These are phyloP conservation scores for Strix uralensis DNA, from an alignment of 2,113 vertebrate genomes.

Conservation along the genomic window DNA sequence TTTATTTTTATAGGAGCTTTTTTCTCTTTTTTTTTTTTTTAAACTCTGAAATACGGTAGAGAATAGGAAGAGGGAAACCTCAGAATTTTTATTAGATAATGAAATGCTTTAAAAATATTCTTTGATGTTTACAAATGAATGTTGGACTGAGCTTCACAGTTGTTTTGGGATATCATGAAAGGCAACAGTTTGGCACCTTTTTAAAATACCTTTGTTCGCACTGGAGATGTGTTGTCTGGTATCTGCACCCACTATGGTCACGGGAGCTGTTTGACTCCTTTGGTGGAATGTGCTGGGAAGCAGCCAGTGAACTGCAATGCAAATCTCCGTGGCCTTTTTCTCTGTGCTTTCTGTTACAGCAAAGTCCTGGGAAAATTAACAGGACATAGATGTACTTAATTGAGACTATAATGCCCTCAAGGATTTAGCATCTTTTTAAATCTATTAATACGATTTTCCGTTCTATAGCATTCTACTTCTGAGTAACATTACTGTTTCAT, in stretches of 20 bases:
- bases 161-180: background rate
- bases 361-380: background rate
- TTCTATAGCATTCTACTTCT: background rate
- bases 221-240: background rate
- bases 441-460: background rate
- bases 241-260: background rate
- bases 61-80: background rate
- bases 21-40: background rate
- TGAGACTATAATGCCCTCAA: background rate
- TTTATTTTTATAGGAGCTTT: slow-evolving; percentile 23
- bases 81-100: background rate
- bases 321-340: background rate
- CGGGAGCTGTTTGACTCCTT: background rate
- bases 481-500: background rate
- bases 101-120: background rate
- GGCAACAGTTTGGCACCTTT: background rate
- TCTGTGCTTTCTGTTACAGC: background rate
- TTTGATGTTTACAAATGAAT: slow-evolving; percentile 7
- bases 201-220: background rate
- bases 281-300: background rate
- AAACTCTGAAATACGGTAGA: background rate
- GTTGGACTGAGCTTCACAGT: background rate
- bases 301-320: background rate
- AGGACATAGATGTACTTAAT: background rate
- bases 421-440: background rate